Evolutionary conservation across 2,888 invertebrate genomes (phyloP).

Genomic region (Mimas tiliae): DNA sequence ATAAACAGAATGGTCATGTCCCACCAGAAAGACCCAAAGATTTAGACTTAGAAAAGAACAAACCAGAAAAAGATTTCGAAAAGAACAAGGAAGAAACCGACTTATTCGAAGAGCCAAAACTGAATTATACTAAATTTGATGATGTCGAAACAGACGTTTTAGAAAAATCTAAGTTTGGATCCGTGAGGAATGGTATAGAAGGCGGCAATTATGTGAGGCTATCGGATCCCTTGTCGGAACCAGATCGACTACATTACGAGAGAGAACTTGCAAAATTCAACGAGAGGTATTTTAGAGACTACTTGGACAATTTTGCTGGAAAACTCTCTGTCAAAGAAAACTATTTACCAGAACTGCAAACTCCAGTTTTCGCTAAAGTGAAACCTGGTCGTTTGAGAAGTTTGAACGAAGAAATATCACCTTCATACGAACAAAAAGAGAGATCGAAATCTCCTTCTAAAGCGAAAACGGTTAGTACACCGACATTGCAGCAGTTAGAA

Average conservation of each 20-base stretch:
- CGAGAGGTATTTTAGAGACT: conserved; percentile 73
- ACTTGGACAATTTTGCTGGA: conserved; percentile 68
- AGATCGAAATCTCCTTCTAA: conserved; percentile 68
- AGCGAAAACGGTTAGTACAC: conserved; percentile 69
- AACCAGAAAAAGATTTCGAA: conserved; percentile 44
- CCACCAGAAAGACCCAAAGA: conserved; percentile 68
- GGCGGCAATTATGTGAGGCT: conserved; percentile 72
- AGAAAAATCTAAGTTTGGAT: conserved; percentile 77
- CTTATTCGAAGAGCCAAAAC: conserved; percentile 59
- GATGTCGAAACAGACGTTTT: conserved; percentile 63
- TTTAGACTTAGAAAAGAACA: conserved; percentile 62
- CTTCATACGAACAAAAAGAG: conserved; percentile 63
- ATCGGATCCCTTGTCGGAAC: conserved; percentile 69
- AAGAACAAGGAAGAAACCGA: conserved; percentile 54
- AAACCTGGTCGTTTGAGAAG: conserved; percentile 68
- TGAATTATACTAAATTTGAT: conserved; percentile 59
- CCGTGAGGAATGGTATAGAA: conserved; percentile 70
- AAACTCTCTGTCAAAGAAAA: conserved; percentile 70
- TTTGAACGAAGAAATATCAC: conserved; percentile 71
- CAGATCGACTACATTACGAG: conserved; percentile 72
- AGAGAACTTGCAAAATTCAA: conserved; percentile 77
- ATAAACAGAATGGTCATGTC: conserved; percentile 42
- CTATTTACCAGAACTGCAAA: conserved; percentile 77
- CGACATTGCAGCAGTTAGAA: conserved; percentile 79
- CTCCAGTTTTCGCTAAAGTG: conserved; percentile 78